Evolutionary conservation across 2,113 vertebrate genomes (phyloP), one percentile per base, ranked within the genome.

Genomic region (Xiphias gladius): DNA sequence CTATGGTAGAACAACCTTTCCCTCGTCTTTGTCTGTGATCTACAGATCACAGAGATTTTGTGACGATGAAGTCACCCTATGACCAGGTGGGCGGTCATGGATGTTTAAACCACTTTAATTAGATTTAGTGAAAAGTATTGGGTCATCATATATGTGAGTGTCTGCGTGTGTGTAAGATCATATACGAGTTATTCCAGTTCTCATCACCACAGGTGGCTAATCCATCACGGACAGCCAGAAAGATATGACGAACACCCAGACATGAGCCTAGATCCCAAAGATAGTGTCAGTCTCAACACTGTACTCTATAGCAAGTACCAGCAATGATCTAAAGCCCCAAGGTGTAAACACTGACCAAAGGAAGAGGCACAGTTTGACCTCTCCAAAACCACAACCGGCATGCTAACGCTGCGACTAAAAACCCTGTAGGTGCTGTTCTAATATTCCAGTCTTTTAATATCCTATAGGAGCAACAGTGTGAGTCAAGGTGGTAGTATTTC

Each of bases 171-270:
- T 83, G 50, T 72, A 73, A 67, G 55, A 79, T 63, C 39, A 35
- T 17, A 6, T 64, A 20, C 16, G 37, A n/a, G 16, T 37, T 74
- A 22, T 8, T 59, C 69, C 35, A 63, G 66, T 64, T 71, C 59
- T 83, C 73, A 65, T 84, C 85, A 58, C 76, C 91, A 88, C 90
- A 93, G 90, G 89, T 94, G 90, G 89, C 84, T 94, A 91, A 94
- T 90, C 93, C 90, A 87, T 90, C 81, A 80, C 73, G 77, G 80
- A 79, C 79, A 75, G 64, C 17, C 48, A 54, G 70, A 79, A 75
- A 74, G 80, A 90, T 68, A 66, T 52, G 74, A 88, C 32, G 70
- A 77, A 87, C 75, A 86, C 76, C 74, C 86, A 87, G 85, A 88
- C 83, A 76, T 89, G 71, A 83, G 75, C 39, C n/a, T 17, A 78